These are phyloP conservation scores for Drosophila subsilvestris DNA, from an alignment of 2,888 invertebrate species.

Conservation along the genomic window DNA sequence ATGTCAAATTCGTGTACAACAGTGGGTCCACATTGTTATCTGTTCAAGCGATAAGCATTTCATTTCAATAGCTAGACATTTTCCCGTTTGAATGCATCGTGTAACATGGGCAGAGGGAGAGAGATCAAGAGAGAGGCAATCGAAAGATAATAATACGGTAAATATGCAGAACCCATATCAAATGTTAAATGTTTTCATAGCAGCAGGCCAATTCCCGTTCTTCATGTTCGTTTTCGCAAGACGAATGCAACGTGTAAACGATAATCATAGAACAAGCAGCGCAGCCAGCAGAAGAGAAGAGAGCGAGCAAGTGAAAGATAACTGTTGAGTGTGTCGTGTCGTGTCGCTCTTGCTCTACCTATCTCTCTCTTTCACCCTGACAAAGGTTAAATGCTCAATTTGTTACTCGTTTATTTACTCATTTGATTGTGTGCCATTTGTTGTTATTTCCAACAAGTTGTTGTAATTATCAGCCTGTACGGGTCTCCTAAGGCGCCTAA, in stretches of 20 bases:
- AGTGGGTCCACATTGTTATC: background rate
- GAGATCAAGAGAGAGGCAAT: background rate
- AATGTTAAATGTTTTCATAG: slow-evolving; percentile 1
- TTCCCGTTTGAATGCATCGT: background rate
- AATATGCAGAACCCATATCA: background rate
- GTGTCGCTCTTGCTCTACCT: background rate
- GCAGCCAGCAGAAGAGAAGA: background rate
- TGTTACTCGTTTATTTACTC: slow-evolving; percentile 50
- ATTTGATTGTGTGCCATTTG: slow-evolving; percentile 27
- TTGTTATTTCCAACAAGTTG: slow-evolving; percentile 43
- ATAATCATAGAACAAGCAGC: background rate
- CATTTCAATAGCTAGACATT: background rate
- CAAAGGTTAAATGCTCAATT: slow-evolving; percentile 78
- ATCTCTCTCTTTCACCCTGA: slow-evolving; percentile 51
- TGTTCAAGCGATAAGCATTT: background rate
- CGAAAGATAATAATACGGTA: background rate
- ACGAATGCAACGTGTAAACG: slow-evolving; percentile 7
- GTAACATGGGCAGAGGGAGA: background rate
- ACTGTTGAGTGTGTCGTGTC: slow-evolving; percentile 16
- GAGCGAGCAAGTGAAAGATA: slow-evolving; percentile 23
- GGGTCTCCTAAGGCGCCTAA: slow-evolving; percentile 6
- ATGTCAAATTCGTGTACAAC: background rate
- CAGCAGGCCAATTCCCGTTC: background rate
- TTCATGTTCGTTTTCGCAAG: background rate
- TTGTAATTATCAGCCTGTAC: slow-evolving; percentile 37